Conservation (phyloP, 2,797 vertebrate species). For the Sparus aurata region DNA sequence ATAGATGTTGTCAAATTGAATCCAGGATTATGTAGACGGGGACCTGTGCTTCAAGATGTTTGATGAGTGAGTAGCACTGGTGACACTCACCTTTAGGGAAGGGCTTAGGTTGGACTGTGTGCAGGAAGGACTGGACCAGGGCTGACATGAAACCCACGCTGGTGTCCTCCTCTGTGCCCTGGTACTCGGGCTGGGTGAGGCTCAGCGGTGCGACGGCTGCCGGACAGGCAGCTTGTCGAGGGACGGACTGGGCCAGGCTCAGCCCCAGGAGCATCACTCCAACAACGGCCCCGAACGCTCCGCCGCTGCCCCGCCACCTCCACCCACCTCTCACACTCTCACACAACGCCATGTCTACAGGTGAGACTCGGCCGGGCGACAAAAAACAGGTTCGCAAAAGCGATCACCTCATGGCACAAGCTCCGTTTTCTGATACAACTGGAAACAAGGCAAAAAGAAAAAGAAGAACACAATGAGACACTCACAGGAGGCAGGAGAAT, state of each 20-base stretch:
- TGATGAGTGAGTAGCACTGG: not conserved
- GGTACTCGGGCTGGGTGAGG: conserved; percentile 73
- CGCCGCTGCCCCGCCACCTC: conserved; percentile 1
- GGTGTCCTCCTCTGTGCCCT: not conserved
- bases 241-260: conserved; percentile 43
- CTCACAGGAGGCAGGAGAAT: conserved; percentile 9
- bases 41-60: not conserved
- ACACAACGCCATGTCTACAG: conserved; percentile 42
- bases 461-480: conserved; percentile 24
- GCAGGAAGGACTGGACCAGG: conserved; percentile 87
- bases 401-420: conserved; percentile 58
- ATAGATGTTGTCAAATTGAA: not conserved
- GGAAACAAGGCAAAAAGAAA: conserved; percentile 41
- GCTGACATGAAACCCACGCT: conserved; percentile 72
- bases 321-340: conserved; percentile 13
- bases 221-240: conserved; percentile 52
- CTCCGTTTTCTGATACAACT: conserved; percentile 30
- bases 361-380: not conserved
- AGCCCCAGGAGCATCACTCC: conserved; percentile 65
- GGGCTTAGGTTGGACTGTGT: conserved; percentile 85
- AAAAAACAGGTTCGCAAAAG: conserved; percentile 1
- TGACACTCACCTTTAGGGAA: conserved; percentile 87
- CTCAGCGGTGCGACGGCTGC: conserved; percentile 27
- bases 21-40: not conserved
- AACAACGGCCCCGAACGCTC: conserved; percentile 18